Evolutionary conservation across 2,888 invertebrate genomes (phyloP).

Genomic region (Caenorhabditis panamensis): DNA sequence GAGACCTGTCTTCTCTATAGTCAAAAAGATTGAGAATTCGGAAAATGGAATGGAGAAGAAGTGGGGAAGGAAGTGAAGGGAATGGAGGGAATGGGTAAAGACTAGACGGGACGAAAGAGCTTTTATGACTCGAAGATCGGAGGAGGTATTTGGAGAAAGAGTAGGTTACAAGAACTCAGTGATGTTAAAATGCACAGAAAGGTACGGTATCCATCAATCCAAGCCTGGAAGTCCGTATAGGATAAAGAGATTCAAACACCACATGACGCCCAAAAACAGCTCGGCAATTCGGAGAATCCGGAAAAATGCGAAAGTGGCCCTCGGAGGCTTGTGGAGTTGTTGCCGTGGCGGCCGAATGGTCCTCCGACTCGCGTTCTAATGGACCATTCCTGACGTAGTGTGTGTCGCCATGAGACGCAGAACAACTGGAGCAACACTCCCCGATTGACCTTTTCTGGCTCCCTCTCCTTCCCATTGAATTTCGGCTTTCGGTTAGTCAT

Average conservation of each 20-base stretch:
- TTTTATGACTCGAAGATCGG: background rate
- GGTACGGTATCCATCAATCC: too few species aligned
- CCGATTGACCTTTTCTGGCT: too few species aligned
- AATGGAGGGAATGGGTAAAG: background rate
- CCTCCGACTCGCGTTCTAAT: conserved; percentile 26
- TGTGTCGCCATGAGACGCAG: conserved; percentile 44
- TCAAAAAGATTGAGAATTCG: background rate
- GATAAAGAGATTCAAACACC: background rate
- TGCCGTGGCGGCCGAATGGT: conserved; percentile 25
- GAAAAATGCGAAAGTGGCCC: conserved; percentile 19
- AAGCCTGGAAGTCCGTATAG: too few species aligned
- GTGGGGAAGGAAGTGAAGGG: background rate
- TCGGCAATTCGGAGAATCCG: conserved; percentile 10
- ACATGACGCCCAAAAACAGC: background rate
- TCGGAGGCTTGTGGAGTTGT: conserved; percentile 18
- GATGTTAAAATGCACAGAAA: too few species aligned
- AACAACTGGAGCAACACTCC: too few species aligned
- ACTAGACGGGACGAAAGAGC: background rate
- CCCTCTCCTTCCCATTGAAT: too few species aligned
- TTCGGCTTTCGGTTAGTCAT: too few species aligned
- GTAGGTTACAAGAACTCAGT: too few species aligned
- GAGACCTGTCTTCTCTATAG: background rate
- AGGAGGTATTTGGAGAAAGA: too few species aligned
- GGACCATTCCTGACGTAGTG: conserved; percentile 35
- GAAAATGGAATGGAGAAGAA: background rate